Conservation (phyloP, 37 sponge, comb jelly and placozoan genomes). For the Mnemiopsis leidyi region DNA sequence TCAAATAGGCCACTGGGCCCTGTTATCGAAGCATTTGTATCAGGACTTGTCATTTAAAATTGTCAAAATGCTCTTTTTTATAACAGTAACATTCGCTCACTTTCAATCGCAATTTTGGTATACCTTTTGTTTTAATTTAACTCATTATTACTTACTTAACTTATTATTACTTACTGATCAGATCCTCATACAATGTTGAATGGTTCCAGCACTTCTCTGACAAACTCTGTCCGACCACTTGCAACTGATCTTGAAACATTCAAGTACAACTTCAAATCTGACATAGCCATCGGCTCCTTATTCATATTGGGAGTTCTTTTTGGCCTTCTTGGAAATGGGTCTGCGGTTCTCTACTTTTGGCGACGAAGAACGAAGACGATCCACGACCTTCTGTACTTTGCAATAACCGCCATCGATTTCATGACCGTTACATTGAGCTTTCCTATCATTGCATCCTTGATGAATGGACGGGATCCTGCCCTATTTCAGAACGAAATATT, state of each 20-base stretch:
- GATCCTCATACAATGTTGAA: background rate
- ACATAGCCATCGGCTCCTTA: background rate
- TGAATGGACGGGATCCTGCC: background rate
- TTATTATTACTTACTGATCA: no score
- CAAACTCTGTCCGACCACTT: background rate
- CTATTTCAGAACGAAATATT: background rate
- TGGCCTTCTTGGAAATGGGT: background rate
- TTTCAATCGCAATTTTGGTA: no score
- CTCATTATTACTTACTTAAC: no score
- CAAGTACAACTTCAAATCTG: background rate
- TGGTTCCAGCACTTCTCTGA: background rate
- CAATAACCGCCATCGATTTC: background rate
- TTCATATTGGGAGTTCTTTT: background rate
- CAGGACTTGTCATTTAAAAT: no score
- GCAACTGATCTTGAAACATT: no score
- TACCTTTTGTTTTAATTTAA: no score
- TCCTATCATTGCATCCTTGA: background rate
- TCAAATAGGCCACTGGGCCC: no score
- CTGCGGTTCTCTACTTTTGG: background rate
- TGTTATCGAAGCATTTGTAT: no score
- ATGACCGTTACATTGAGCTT: background rate
- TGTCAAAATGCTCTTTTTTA: no score
- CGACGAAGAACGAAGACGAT: background rate
- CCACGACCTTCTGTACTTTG: background rate
- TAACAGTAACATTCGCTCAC: no score